A percentile compares a stretch with the other conserved stretches of the same genome.
Conservation (phyloP, 1,140 invertebrate genomes). For the Pissodes strobi region DNA sequence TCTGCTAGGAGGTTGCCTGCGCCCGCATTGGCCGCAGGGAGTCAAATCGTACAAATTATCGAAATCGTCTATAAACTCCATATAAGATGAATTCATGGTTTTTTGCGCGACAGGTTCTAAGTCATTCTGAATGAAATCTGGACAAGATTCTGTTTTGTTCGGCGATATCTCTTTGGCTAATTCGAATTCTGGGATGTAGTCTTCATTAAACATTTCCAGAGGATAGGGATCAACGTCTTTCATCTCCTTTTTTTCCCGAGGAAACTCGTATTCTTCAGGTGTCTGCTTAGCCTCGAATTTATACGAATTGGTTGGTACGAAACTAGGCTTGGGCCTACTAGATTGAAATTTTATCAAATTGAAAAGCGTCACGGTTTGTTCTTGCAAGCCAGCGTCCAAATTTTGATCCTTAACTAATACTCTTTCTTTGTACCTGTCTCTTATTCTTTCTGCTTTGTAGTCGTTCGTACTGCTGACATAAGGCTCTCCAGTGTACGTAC, state of each 20-base stretch:
- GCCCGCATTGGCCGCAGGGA: background rate
- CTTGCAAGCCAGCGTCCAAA: background rate
- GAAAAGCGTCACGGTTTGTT: conserved; percentile 14
- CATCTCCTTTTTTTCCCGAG: background rate
- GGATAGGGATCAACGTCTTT: conserved; percentile 14
- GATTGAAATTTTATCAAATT: conserved; percentile 20
- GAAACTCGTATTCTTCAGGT: conserved; percentile 10
- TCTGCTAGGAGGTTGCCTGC: background rate
- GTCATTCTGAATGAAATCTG: conserved; percentile 1
- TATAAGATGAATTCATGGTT: background rate
- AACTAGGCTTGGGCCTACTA: background rate
- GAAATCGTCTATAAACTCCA: background rate
- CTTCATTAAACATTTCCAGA: conserved; percentile 27
- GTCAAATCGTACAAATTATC: background rate
- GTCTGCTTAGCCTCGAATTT: conserved; percentile 24
- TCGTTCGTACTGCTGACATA: background rate
- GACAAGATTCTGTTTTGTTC: background rate
- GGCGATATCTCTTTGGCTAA: background rate
- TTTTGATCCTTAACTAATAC: conserved; percentile 25
- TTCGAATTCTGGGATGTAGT: background rate
- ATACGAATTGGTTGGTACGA: conserved; percentile 12
- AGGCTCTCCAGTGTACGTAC: background rate
- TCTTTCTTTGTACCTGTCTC: background rate
- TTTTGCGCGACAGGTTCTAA: background rate
- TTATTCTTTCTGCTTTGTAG: background rate